Evolutionary conservation across 2,797 vertebrate species (phyloP), one percentile per base, ranked within the genome.

Genomic region (Threskiornis aethiopicus): DNA sequence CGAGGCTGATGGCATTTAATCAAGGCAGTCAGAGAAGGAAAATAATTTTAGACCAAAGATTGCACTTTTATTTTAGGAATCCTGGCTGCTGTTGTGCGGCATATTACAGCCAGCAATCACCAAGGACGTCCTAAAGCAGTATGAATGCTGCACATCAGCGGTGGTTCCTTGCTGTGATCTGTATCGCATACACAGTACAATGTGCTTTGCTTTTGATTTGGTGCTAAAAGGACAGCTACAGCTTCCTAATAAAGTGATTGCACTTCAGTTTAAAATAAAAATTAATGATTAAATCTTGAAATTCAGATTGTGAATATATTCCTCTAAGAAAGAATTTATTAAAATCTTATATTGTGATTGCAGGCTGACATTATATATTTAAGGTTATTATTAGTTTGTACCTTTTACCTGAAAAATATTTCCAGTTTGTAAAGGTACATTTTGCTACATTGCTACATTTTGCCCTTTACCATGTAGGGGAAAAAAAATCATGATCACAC

Each of bases 111-210:
- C 64, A 46, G 41, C 67, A 3, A 1, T 19, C 39, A 0, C 58
- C 84, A 76, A 95, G 93, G 95, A 31, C 46, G 1, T 91, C 78
- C 87, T 46, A 39, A 19, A 47, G 37, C 58, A 11, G 59, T 2
- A 0, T 4, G 46, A 80, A 77, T 21, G 75, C 81, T 35, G 75
- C 80, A 0, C 51, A 35, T 14, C n/a, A 5, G 52, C 7, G 1
- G 49, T 4, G 33, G 11, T 54, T 35, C 87, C 64, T 25, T 20
- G 31, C 78, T 35, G 65, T 10, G 71, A 51, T 20, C 57, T 21
- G n/a, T 37, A 13, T 69, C 39, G 4, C 22, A 8, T 9, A 3
- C 24, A 1, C 44, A 3, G 37, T n/a, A 20, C 49, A 1, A 3
- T 2, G 35, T 24, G 76, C n/a, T 81, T 51, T 52, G 4, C 72